Base-by-base conservation (phyloP, 2,797 vertebrate genomes). In the Bovichtus variegatus region DNA sequence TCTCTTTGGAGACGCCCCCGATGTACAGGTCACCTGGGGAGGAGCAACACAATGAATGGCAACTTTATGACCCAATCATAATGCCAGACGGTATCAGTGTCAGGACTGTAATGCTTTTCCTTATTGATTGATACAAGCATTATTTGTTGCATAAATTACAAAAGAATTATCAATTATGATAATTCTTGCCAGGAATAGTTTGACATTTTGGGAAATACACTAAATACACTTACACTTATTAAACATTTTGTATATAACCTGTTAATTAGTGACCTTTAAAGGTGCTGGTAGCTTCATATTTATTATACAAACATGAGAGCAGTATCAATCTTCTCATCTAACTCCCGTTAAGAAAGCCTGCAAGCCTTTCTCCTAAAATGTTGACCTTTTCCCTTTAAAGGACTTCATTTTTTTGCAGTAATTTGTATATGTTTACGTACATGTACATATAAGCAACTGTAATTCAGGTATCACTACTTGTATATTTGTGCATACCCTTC, bases 1-100 rank as follows among this genome's bases (percentile, higher is more conserved):
- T 98, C 77, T 99, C 98, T 95, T 99, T 99, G 84, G 97, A 96
- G 83, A 99, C 96, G 66, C 98, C 98, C 90, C 98, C 98, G 29
- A 99, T 96, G 77, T 96, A 99, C 72, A 99, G 93, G 88, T 99
- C 97, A 95, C 97, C 98, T 99, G 93, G 64, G 31, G 84, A 66
- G 8, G 38, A 61, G 65, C 13, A 75, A 44, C 41, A 53, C 18
- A 50, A 25, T 78, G 43, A 80, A 49, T 58, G 61, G 64, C 55
- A 81, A 70, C 76, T 77, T 74, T 9, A 50, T 55, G 66, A 63
- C 69, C 6, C n/a, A 47, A 62, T 36, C 31, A 41, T 15, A 57
- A 9, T 16, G 19, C 6, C n/a, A 54, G 47, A 44, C 38, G 44
- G 27, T 15, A 23, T 41, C 40, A 68, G 21, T 31, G 18, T 61